Evolutionary conservation across 2,888 invertebrate species (phyloP).

Genomic region (Cartodere bifasciata): DNA sequence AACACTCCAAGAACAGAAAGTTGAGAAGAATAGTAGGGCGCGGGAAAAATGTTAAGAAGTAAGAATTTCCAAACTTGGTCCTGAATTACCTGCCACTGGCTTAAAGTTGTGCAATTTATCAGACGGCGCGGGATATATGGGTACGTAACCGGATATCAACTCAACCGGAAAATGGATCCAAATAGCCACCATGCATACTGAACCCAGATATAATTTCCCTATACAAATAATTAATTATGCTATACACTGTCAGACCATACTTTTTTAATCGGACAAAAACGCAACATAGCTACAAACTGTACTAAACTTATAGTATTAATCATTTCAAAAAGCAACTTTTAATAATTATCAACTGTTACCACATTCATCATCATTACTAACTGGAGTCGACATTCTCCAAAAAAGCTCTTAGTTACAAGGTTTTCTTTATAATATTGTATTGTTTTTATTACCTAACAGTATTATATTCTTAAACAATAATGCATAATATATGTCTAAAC

Average conservation of each 20-base stretch:
- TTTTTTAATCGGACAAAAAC: no score
- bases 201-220: constrained; percentile 6
- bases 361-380: no score
- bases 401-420: no score
- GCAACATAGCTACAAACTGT: no score
- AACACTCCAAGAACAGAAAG: constrained; percentile 23
- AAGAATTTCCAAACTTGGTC: constrained; percentile 24
- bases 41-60: constrained; percentile 31
- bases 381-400: no score
- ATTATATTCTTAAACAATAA: no score
- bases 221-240: not conserved
- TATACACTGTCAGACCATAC: not conserved
- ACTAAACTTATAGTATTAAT: no score
- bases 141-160: constrained; percentile 21
- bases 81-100: constrained; percentile 48
- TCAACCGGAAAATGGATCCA: constrained; percentile 30
- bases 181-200: constrained; percentile 25
- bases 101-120: constrained; percentile 31
- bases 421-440: no score
- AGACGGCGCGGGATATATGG: constrained; percentile 4
- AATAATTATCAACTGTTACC: no score
- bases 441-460: no score
- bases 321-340: no score
- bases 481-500: no score
- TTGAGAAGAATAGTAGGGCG: constrained; percentile 11